Conservation (phyloP, 2,797 vertebrate species). For the Falco cherrug region DNA sequence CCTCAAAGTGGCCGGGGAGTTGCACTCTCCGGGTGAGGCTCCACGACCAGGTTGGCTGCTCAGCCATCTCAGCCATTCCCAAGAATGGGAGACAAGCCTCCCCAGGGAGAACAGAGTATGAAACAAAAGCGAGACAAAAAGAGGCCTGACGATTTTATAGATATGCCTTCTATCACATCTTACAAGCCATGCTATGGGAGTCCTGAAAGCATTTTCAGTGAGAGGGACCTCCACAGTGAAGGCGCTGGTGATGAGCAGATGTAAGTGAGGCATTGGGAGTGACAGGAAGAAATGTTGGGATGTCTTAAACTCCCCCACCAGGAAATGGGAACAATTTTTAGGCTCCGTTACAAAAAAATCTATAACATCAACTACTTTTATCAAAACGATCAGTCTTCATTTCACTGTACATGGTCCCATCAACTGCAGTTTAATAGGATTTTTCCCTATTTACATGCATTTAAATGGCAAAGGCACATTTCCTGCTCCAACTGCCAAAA, state of each 20-base stretch:
- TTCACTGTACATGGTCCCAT: background rate
- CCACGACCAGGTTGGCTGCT: background rate
- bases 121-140: background rate
- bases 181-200: background rate
- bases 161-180: background rate
- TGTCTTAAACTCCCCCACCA: background rate
- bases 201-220: background rate
- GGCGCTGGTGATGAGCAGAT: background rate
- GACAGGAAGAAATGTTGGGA: background rate
- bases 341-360: background rate
- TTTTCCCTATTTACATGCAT: conserved; percentile 11
- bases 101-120: background rate
- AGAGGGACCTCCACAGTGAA: background rate
- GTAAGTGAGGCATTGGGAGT: background rate
- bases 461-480: background rate
- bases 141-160: background rate
- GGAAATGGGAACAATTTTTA: background rate
- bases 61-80: background rate
- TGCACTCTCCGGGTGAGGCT: background rate
- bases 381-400: background rate
- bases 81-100: fast-evolving
- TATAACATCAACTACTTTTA: background rate
- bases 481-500: background rate
- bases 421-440: background rate
- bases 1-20: background rate